Conservation (phyloP, 2,888 invertebrate genomes). For the Dicranocentrus wangi region DNA sequence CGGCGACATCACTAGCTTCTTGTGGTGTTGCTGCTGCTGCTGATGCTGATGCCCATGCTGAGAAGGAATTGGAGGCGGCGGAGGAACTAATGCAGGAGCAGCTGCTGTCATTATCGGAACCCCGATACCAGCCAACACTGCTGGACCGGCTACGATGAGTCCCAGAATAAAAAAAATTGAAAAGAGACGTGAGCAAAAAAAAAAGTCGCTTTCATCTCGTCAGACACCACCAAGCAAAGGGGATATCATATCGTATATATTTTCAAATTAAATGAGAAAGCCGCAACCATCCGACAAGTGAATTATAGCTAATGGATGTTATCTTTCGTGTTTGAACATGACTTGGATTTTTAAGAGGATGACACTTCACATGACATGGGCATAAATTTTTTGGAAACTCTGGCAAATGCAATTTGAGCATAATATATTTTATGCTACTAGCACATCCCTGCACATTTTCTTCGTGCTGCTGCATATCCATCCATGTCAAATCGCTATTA, state of each 20-base stretch:
- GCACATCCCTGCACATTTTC: no score
- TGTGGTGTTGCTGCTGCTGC: conserved; percentile 25
- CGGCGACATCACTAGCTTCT: conserved; percentile 69
- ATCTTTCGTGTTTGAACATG: conserved; percentile 43
- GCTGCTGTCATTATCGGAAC: conserved; percentile 71
- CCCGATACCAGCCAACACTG: conserved; percentile 71
- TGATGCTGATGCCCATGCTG: conserved; percentile 35
- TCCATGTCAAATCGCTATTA: no score
- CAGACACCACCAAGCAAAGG: background rate
- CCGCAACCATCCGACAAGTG: conserved; percentile 32
- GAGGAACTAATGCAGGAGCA: conserved; percentile 62
- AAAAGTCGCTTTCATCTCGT: background rate
- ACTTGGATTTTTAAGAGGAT: conserved; percentile 31
- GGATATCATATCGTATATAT: conserved; percentile 14
- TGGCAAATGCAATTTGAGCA: no score
- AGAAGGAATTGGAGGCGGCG: conserved; percentile 37
- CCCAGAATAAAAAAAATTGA: background rate
- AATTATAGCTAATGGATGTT: conserved; percentile 56
- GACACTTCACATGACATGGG: conserved; percentile 47
- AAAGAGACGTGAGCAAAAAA: background rate
- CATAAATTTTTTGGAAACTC: conserved; percentile 27
- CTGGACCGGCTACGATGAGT: conserved; percentile 65
- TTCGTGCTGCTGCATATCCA: no score
- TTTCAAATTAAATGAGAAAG: conserved; percentile 46
- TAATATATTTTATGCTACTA: no score